Evolutionary conservation across 2,888 invertebrate species (phyloP).

Genomic region (Aphidoletes aphidimyza): DNA sequence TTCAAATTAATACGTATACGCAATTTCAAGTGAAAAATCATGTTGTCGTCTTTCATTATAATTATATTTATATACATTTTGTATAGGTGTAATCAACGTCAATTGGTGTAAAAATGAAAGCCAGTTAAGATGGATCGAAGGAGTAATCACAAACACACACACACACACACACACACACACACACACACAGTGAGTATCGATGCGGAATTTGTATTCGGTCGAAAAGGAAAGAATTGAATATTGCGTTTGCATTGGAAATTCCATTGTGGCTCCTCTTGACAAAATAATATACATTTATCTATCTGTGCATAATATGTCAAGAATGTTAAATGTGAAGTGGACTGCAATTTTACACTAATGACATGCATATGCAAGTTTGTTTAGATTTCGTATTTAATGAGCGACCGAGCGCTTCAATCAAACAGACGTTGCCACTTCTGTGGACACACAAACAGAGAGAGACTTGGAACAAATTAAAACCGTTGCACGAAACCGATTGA

Average conservation of each 20-base stretch:
- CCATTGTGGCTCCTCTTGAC: conserved; percentile 12
- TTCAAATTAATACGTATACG: conserved; percentile 17
- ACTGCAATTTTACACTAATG: neutral
- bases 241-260: neutral
- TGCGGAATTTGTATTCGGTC: too few species aligned
- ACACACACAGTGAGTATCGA: too few species aligned
- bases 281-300: neutral
- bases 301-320: neutral
- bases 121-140: conserved; percentile 18
- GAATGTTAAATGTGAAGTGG: too few species aligned
- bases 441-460: neutral
- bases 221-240: neutral
- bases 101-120: conserved; percentile 46
- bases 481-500: conserved; percentile 49
- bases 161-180: too few species aligned
- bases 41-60: neutral
- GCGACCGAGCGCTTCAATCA: conserved; percentile 19
- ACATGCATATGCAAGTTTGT: conserved; percentile 24
- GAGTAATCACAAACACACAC: too few species aligned
- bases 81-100: conserved; percentile 39
- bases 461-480: too few species aligned
- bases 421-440: neutral
- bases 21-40: conserved; percentile 7
- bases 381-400: conserved; percentile 25
- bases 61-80: conserved; percentile 18